Evolutionary conservation across 2,113 vertebrate species (phyloP).

Genomic region (Gymnorhina tibicen): DNA sequence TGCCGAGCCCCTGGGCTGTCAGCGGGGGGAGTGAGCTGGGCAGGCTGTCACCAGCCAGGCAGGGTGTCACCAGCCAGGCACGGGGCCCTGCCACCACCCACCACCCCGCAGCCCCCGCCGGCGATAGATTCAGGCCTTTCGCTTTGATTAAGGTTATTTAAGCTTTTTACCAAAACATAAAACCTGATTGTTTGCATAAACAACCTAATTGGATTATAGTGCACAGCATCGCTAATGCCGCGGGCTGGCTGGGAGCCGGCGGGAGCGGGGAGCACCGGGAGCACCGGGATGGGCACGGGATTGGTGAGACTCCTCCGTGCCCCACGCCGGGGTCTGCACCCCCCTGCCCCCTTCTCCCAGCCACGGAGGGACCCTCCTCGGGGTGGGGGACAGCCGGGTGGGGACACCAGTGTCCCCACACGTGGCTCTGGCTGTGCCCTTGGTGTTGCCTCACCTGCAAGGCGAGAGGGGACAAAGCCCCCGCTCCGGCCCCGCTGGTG

Average conservation of each 20-base stretch:
- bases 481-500: accelerated
- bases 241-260: neutral
- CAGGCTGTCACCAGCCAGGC: neutral
- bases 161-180: constrained; percentile 60
- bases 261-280: neutral
- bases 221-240: constrained; percentile 42
- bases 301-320: neutral
- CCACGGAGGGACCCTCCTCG: accelerated
- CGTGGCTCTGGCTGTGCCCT: neutral
- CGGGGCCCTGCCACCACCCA: neutral
- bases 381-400: accelerated
- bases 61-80: neutral
- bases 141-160: constrained; percentile 50
- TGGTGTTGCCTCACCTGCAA: accelerated
- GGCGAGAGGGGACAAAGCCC: neutral
- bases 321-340: neutral
- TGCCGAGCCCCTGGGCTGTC: neutral
- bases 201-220: constrained; percentile 57
- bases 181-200: constrained; percentile 64
- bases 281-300: neutral
- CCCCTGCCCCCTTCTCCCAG: neutral
- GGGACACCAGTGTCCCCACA: neutral
- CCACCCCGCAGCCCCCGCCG: neutral
- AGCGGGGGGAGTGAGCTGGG: accelerated
- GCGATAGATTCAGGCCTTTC: neutral